Evolutionary conservation across 2,797 vertebrate species (phyloP), one percentile per base, ranked within the genome.

Genomic region (Crenichthys baileyi): DNA sequence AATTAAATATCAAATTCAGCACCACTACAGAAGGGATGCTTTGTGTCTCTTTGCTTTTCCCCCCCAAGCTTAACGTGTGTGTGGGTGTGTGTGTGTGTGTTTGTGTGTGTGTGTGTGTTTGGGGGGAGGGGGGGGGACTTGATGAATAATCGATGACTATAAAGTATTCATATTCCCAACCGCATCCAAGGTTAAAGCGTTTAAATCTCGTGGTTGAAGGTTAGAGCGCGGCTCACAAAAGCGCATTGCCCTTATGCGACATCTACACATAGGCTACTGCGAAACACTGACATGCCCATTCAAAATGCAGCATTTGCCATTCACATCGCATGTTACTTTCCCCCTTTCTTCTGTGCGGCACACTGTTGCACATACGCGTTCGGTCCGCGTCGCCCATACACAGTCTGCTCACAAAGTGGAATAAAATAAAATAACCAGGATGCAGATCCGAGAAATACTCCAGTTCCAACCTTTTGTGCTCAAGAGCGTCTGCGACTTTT

Each of bases 241-340:
- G 94, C 94, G 94, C 93, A 95, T 94, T 94, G 94, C 94, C 94
- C 94, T 90, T 93, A 91, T 94, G 94, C 94, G 94, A 95, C 94
- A 94, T 93, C 92, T 90, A 91, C 92, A 94, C 94, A 93, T 92
- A 85, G 89, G 89, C 92, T 93, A 92, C 91, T 73, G 92, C 90
- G 67, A 82, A 83, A 91, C 31, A 84, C 93, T 88, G 92, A 92
- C 88, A 89, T 88, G 89, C 87, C 83, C 91, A 80, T 85, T 89
- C 73, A 88, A 89, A 92, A 93, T 94, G 94, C 94, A 92, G 91
- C 94, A 94, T 88, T 91, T 90, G 87, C 90, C 88, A 84, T 92
- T 91, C 92, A 92, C 92, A 81, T 84, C 88, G 93, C 93, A 87
- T 94, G 90, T 80, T 93, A 93, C 94, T 94, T 93, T 87, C 77